phyloP scores from a whole-genome alignment of 2,113 vertebrate genomes.

The Eidolon helvum region DNA sequence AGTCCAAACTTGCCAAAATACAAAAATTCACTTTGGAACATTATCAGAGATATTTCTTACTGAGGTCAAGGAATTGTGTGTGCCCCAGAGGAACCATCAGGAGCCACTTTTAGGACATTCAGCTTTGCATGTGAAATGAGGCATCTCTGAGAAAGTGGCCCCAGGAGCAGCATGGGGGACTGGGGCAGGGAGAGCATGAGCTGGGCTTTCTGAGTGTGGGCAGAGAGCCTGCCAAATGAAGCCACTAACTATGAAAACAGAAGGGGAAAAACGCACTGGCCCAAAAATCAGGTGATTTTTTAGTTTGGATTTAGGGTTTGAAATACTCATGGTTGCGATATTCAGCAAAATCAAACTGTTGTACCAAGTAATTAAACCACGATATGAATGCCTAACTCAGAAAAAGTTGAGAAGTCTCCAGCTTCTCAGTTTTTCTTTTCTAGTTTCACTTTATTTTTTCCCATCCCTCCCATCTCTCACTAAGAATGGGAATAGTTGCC shows the following conservation, averaged over 20 bases:
- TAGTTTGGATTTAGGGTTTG: not conserved
- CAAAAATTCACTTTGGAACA: not conserved
- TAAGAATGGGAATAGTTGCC: not conserved
- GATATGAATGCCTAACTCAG: not conserved
- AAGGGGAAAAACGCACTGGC: not conserved
- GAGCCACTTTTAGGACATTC: not conserved
- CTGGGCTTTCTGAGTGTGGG: not conserved
- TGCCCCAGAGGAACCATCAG: not conserved
- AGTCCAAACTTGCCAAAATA: not conserved
- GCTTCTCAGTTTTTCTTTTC: not conserved
- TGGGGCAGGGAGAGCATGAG: not conserved
- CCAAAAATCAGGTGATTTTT: not conserved
- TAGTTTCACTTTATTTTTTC: not conserved
- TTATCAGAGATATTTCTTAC: not conserved
- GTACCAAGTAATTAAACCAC: not conserved
- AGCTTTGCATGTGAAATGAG: not conserved
- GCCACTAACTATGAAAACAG: not conserved
- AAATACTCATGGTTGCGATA: not conserved
- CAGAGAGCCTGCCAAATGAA: not conserved
- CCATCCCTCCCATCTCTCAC: not conserved
- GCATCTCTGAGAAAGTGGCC: not conserved
- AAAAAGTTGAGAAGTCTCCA: not conserved
- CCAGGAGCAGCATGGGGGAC: not conserved
- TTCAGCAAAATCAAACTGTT: not conserved
- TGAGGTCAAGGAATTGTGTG: not conserved